phyloP scores from a whole-genome alignment of 2,888 invertebrate species.

The Geotrupes spiniger region DNA sequence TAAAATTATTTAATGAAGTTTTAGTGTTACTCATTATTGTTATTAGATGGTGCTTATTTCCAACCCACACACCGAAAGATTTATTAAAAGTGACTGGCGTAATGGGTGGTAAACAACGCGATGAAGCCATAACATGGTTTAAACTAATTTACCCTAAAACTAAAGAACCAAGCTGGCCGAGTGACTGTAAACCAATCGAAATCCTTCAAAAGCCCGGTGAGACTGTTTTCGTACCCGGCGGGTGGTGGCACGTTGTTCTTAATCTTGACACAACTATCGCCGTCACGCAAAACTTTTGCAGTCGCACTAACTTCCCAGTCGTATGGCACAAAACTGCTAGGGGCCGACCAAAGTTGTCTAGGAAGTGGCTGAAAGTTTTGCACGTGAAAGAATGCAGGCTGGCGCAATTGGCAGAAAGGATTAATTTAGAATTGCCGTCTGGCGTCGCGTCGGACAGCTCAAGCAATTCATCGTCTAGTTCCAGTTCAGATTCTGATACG shows the following conservation, averaged over 20 bases:
- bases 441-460: conserved; percentile 95
- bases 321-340: conserved; percentile 98
- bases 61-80: conserved; percentile 94
- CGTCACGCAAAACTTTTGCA: conserved; percentile 97
- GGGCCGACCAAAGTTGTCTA: conserved; percentile 89
- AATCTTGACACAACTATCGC: conserved; percentile 96
- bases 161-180: conserved; percentile 84
- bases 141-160: conserved; percentile 92
- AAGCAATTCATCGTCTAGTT: conserved; percentile 77
- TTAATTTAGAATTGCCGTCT: conserved; percentile 82
- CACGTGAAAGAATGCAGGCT: conserved; percentile 70
- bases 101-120: conserved; percentile 95
- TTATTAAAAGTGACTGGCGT: conserved; percentile 84
- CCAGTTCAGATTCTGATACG: conserved; percentile 56
- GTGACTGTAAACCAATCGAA: conserved; percentile 88
- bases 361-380: conserved; percentile 77
- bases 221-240: conserved; percentile 97
- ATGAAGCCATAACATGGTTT: conserved; percentile 99
- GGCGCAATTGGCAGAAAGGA: conserved; percentile 73
- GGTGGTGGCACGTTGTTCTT: conserved; percentile 99
- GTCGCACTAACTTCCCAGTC: conserved; percentile 92
- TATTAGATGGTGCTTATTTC: conserved; percentile 92
- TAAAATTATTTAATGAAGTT: too few species aligned
- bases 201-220: conserved; percentile 94
- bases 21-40: too few species aligned